These are phyloP conservation scores for Cololabis saira DNA, from an alignment of 2,113 vertebrate species.

Conservation along the genomic window DNA sequence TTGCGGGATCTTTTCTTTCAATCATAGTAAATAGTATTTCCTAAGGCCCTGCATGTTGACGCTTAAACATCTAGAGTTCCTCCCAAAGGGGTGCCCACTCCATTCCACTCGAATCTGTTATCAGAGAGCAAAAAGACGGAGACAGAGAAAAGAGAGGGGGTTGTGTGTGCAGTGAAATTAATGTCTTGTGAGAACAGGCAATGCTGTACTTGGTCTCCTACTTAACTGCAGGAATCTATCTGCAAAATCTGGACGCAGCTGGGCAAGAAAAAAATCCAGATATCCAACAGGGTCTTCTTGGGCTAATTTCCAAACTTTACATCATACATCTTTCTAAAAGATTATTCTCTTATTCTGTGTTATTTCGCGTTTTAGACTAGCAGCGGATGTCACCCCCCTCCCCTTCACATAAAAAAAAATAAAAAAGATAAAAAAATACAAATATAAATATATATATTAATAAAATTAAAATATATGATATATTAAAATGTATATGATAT, in stretches of 20 bases:
- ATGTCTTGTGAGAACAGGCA: slow-evolving; percentile 57
- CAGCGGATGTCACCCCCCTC: too few relatives aligned
- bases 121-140: slow-evolving; percentile 42
- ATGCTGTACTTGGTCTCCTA: slow-evolving; percentile 48
- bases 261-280: slow-evolving; percentile 37
- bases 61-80: slow-evolving; percentile 58
- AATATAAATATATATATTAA: too few relatives aligned
- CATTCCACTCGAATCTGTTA: slow-evolving; percentile 47
- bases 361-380: too few relatives aligned
- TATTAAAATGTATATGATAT: too few relatives aligned
- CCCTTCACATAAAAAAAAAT: too few relatives aligned
- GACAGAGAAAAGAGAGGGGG: slow-evolving; percentile 19
- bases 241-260: slow-evolving; percentile 62
- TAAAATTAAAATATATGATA: too few relatives aligned
- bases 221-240: slow-evolving; percentile 56
- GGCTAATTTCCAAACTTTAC: slow-evolving; percentile 50
- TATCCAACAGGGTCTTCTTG: slow-evolving; percentile 39
- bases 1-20: slow-evolving; percentile 49
- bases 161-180: slow-evolving; percentile 58
- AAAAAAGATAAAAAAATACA: too few relatives aligned
- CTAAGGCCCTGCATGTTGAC: slow-evolving; percentile 47
- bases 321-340: slow-evolving; percentile 12
- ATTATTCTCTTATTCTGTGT: too few relatives aligned
- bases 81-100: slow-evolving; percentile 55
- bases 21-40: slow-evolving; percentile 41